Evolutionary conservation across 2,888 invertebrate species (phyloP), one percentile per base, ranked within the genome.

Genomic region (Ganaspis brasiliensis): DNA sequence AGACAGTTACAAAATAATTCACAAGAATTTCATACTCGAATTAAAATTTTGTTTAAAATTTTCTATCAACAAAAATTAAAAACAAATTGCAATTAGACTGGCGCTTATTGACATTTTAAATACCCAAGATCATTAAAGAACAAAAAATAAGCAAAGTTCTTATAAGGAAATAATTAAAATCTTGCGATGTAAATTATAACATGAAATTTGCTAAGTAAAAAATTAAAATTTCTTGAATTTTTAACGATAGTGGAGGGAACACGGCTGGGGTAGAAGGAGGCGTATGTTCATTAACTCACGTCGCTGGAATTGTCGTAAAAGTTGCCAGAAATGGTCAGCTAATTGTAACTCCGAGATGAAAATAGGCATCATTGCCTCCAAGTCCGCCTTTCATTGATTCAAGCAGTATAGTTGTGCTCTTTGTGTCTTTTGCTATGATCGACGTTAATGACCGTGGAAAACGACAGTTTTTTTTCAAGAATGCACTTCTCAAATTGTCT

Each of bases 321-420:
- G 16, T 35, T 35, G 19, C 35, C 61, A 37, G 61, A 61, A 61
- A 61, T 61, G 61, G 61, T 31, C 61, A 61, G 16, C 61, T 61
- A 61, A 61, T 61, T 61, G 61, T 61, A 61, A 61, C 61, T 35
- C 59, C 35, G 35, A 61, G 37, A 61, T 37, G 61, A 61, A 61
- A 61, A 61, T 61, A 61, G 61, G 61, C 61, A 61, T 31, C 61
- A 61, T 61, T 61, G 19, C 35, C 19, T 61, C 35, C 61, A 61
- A 37, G 35, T 37, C 16, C 61, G 61, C 35, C 61, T 61, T 35
- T 31, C 35, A 61, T 61, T 61, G 35, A 37, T 61, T 37, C 61
- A 12, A 37, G 37, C 35, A 37, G 31, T 59, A n/a, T n/a, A 26
- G 59, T 59, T 14, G 31, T 59, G 26, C 57, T 57, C 31, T 14